These are phyloP conservation scores for Gnathonemus echidnorhynchus DNA, from an alignment of 2,113 vertebrate genomes.

Conservation along the genomic window DNA sequence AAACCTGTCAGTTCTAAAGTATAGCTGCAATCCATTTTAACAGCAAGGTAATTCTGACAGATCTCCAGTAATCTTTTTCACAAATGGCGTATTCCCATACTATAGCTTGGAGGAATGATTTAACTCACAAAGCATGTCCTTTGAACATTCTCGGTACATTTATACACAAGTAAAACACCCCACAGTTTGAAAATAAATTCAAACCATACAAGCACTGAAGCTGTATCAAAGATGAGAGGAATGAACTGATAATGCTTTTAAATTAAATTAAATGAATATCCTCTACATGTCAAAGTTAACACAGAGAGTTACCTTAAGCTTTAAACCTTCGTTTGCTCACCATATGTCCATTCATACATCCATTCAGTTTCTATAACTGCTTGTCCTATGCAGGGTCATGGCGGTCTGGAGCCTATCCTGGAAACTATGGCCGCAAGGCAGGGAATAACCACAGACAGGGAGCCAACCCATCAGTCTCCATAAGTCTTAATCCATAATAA, in stretches of 20 bases:
- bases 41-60: background rate
- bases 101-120: background rate
- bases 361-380: background rate
- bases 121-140: background rate
- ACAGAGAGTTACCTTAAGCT: background rate
- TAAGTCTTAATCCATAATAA: background rate
- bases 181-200: background rate
- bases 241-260: background rate
- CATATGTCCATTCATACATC: background rate
- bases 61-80: background rate
- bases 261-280: background rate
- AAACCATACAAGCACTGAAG: background rate
- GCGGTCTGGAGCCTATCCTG: background rate
- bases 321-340: background rate
- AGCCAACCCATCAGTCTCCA: background rate
- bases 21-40: background rate
- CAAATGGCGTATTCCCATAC: background rate
- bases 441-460: background rate
- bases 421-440: background rate
- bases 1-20: background rate
- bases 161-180: background rate
- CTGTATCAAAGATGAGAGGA: background rate
- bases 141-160: background rate
- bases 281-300: background rate
- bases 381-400: background rate